Percentiles rank a stretch among this genome's conserved stretches.
Conservation (phyloP, 1,140 invertebrate genomes). For the Bacillus rossius region DNA sequence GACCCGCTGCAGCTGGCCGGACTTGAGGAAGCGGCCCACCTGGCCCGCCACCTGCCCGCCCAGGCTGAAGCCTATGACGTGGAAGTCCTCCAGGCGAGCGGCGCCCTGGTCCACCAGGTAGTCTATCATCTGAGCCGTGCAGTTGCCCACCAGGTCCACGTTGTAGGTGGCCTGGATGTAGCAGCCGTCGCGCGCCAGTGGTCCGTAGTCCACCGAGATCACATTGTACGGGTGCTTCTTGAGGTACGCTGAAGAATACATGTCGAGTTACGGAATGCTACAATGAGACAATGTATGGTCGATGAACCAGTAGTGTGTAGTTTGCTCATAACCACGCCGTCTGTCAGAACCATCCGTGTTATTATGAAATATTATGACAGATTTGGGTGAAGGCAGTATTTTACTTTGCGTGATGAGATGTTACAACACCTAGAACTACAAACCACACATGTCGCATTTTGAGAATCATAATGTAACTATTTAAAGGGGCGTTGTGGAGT, state of each 20-base stretch:
- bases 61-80: slow-evolving; percentile 26
- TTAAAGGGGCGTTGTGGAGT: too few species aligned
- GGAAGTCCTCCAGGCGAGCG: slow-evolving; percentile 12
- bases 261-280: too few species aligned
- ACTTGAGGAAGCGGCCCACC: background rate
- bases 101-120: slow-evolving; percentile 15
- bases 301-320: too few species aligned
- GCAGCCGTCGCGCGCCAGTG: slow-evolving; percentile 51
- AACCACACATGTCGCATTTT: too few species aligned
- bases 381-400: too few species aligned
- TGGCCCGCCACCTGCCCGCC: slow-evolving; percentile 20
- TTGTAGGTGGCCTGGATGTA: slow-evolving; percentile 51
- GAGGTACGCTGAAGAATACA: slow-evolving; percentile 50
- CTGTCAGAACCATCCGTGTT: too few species aligned
- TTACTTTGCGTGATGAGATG: too few species aligned
- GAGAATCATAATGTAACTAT: too few species aligned
- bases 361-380: too few species aligned
- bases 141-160: slow-evolving; percentile 48
- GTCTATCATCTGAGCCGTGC: slow-evolving; percentile 34
- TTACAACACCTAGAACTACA: too few species aligned
- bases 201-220: slow-evolving; percentile 55
- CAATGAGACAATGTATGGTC: too few species aligned
- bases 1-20: background rate
- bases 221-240: slow-evolving; percentile 51
- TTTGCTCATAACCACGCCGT: too few species aligned